phyloP scores from a whole-genome alignment of 2,888 invertebrate genomes.

The Synanthedon vespiformis region DNA sequence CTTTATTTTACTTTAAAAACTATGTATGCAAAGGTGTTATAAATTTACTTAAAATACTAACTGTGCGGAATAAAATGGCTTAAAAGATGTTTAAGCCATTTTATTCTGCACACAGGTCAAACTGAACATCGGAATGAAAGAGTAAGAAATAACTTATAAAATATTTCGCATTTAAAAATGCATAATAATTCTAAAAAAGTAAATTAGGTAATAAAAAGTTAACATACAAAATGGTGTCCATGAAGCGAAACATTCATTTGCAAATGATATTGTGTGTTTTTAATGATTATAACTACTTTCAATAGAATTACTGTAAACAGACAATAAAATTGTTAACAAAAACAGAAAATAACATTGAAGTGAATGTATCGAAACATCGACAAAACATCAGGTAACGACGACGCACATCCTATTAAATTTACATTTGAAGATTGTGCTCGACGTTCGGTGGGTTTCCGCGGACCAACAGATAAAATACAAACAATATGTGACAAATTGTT shows the following conservation, averaged over 20 bases:
- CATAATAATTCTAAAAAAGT: constrained; percentile 15
- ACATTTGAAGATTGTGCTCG: constrained; percentile 48
- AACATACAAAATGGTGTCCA: constrained; percentile 23
- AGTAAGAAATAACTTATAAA: constrained; percentile 40
- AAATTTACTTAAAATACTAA: constrained; percentile 7
- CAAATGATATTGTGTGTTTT: constrained; percentile 3
- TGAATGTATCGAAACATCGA: constrained; percentile 25
- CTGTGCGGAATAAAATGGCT: constrained; percentile 1
- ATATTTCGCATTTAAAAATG: constrained; percentile 13
- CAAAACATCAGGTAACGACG: constrained; percentile 56
- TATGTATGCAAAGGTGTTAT: constrained; percentile 16
- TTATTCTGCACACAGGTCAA: constrained; percentile 7
- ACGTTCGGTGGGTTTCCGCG: constrained; percentile 58
- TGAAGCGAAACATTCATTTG: constrained; percentile 20
- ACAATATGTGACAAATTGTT: constrained; percentile 43
- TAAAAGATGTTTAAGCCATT: not conserved
- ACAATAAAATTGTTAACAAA: constrained; percentile 2
- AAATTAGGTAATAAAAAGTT: constrained; percentile 24
- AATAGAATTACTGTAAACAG: constrained; percentile 7
- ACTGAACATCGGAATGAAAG: constrained; percentile 48
- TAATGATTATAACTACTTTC: not conserved
- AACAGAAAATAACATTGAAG: constrained; percentile 5
- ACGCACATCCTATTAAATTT: constrained; percentile 48
- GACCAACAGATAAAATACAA: constrained; percentile 55
- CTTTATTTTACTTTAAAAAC: constrained; percentile 3